These are phyloP conservation scores for Pachyseris speciosa DNA, from an alignment of 64 coral and sea anemone genomes.

Conservation along the genomic window DNA sequence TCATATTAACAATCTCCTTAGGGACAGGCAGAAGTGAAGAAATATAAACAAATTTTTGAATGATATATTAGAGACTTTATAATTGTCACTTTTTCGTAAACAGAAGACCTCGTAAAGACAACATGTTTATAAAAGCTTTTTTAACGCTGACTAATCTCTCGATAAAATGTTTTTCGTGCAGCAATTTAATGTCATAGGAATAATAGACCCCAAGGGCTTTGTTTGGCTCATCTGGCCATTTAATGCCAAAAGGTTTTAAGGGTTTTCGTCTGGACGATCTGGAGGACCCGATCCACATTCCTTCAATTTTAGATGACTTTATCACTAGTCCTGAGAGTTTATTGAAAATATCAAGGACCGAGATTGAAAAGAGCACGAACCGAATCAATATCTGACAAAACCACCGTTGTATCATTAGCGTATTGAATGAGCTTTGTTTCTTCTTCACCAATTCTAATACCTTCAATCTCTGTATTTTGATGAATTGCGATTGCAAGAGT, in stretches of 20 bases:
- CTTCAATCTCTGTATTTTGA: no score
- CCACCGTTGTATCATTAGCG: no score
- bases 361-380: not conserved
- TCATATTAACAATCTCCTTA: not conserved
- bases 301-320: conserved; percentile 13
- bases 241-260: not conserved
- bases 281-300: not conserved
- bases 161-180: not conserved
- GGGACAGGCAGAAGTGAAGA: not conserved
- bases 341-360: not conserved
- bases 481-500: not conserved
- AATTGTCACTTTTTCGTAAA: conserved; percentile 18
- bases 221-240: conserved; percentile 26
- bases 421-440: no score
- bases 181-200: not conserved
- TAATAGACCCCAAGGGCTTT: conserved; percentile 34
- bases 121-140: not conserved
- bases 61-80: not conserved
- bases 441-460: no score
- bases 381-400: not conserved
- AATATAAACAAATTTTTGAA: conserved; percentile 17
- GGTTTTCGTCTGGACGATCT: not conserved
- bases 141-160: not conserved
- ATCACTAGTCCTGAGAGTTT: not conserved
- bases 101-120: not conserved